Conservation (phyloP, 2,113 vertebrate genomes). For the Alces alces region DNA sequence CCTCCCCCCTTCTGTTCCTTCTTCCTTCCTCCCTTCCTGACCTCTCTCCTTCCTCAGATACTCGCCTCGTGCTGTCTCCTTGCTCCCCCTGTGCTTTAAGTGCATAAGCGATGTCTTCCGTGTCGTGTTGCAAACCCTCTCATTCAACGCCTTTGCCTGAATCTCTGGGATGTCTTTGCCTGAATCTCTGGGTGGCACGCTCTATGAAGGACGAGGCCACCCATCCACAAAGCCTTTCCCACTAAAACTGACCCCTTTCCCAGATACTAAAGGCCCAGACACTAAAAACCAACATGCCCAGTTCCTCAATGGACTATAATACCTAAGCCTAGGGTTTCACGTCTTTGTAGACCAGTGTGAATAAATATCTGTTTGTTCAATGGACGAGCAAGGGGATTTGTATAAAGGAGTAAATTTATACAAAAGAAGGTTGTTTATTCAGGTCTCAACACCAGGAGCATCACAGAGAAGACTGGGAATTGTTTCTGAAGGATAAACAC, state of each 20-base stretch:
- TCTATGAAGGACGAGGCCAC: not conserved
- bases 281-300: not conserved
- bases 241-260: not conserved
- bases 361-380: accelerated
- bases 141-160: not conserved
- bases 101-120: not conserved
- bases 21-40: not conserved
- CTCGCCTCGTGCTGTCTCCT: not conserved
- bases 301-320: accelerated
- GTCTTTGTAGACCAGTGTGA: not conserved
- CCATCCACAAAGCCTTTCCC: not conserved
- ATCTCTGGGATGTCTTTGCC: accelerated
- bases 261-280: not conserved
- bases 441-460: not conserved
- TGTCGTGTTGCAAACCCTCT: not conserved
- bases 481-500: too few species aligned
- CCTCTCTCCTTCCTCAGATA: too few species aligned
- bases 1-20: not conserved
- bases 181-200: accelerated
- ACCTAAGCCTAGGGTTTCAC: not conserved
- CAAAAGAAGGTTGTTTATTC: not conserved
- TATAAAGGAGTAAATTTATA: accelerated
- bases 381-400: too few species aligned
- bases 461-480: not conserved
- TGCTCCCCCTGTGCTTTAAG: not conserved